Evolutionary conservation across 2,113 vertebrate genomes (phyloP).

Genomic region (Phoxinus phoxinus): DNA sequence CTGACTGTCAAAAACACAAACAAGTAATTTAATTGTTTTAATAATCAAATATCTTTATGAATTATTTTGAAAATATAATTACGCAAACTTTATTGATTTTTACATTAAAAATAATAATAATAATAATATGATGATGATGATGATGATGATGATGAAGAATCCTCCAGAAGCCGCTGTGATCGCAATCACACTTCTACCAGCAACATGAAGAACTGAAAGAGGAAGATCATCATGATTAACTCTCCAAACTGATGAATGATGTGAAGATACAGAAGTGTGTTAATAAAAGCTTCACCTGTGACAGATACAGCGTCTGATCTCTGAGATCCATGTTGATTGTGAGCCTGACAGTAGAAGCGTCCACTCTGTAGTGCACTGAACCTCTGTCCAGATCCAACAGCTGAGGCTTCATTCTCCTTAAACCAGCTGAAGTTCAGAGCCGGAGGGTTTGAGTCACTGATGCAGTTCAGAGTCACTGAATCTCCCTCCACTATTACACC

Average conservation of each 20-base stretch:
- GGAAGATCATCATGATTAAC: too few relatives aligned
- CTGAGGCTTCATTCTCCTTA: not conserved
- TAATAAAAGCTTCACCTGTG: too few relatives aligned
- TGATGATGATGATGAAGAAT: not conserved
- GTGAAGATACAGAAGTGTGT: too few relatives aligned
- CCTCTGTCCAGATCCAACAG: constrained; percentile 11
- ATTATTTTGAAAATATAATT: not conserved
- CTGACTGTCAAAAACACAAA: not conserved
- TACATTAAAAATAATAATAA: not conserved
- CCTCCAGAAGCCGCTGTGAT: not conserved
- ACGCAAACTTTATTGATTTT: not conserved
- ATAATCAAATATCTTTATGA: not conserved
- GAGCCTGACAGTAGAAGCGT: too few relatives aligned
- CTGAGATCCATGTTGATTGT: too few relatives aligned
- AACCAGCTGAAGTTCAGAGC: constrained; percentile 13
- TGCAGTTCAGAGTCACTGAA: not conserved
- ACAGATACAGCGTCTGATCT: too few relatives aligned
- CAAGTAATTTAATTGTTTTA: not conserved
- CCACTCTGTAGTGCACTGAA: too few relatives aligned
- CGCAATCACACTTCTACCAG: too few relatives aligned
- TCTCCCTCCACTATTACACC: not conserved
- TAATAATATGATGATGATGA: too few relatives aligned
- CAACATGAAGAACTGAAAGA: too few relatives aligned
- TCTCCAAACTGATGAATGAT: too few relatives aligned
- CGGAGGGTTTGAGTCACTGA: not conserved